These are phyloP conservation scores for Drosophila ambigua DNA, from an alignment of 1,140 invertebrate genomes.

Conservation along the genomic window DNA sequence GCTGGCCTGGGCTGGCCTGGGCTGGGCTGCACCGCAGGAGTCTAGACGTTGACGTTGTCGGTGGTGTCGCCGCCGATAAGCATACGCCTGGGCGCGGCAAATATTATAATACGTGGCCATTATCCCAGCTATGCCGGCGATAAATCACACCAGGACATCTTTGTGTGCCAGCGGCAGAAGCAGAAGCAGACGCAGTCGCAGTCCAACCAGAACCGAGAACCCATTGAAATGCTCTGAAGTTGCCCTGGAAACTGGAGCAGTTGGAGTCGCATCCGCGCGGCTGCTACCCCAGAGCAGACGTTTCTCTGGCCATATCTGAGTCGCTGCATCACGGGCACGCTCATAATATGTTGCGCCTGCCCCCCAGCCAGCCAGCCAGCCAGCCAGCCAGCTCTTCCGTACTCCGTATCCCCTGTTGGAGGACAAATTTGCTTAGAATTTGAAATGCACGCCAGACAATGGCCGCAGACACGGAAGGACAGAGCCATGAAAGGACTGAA, in stretches of 20 bases:
- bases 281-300: conserved; percentile 58
- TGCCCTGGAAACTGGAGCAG: conserved; percentile 56
- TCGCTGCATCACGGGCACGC: conserved; percentile 73
- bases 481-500: conserved; percentile 4
- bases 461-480: conserved; percentile 36
- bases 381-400: not conserved
- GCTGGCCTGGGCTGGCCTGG: not conserved
- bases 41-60: conserved; percentile 68
- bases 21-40: conserved; percentile 68
- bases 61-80: conserved; percentile 70
- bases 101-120: conserved; percentile 82
- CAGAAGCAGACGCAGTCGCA: conserved; percentile 62
- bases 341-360: conserved; percentile 76
- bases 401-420: conserved; percentile 17
- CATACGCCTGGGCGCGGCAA: conserved; percentile 77
- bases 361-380: conserved; percentile 10
- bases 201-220: conserved; percentile 18
- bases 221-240: conserved; percentile 17
- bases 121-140: conserved; percentile 73
- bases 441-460: conserved; percentile 77
- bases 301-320: conserved; percentile 62
- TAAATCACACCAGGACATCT: conserved; percentile 81
- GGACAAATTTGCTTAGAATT: conserved; percentile 81
- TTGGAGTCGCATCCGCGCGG: conserved; percentile 26
- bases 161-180: conserved; percentile 70